Base-by-base conservation (phyloP, 2,797 vertebrate species). In the Hippopotamyrus pictus region DNA sequence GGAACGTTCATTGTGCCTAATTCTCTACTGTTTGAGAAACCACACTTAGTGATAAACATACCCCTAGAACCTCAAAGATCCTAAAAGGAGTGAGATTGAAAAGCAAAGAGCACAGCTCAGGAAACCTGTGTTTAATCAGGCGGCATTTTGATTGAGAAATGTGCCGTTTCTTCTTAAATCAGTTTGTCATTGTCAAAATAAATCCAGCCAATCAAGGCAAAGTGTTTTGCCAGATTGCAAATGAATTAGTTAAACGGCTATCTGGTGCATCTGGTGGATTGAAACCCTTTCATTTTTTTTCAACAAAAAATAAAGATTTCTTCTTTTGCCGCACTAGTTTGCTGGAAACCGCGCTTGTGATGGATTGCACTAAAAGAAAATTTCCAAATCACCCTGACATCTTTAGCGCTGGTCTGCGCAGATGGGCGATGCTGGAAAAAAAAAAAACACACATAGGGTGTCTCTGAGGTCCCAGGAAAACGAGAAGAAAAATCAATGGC, bases 141-240 rank as follows among this genome's bases (percentile, higher is more conserved):
- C 22, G 19, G 51, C 84, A 54, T 86, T 86, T 86, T 86, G 25
- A 57, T 53, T 57, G 48, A 54, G 33, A 86, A 86, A 57, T 86
- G 48, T 17, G 22, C 11, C 2, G 2, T 51, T 57, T 54, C 29
- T 86, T 2, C 37, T 83, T 53, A 54, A 86, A 86, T 53, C 84
- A 86, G 48, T 86, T 86, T 86, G 29, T 86, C 84, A 54, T 33
- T 54, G 84, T 29, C 50, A 50, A 83, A 22, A 50, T 83, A 50
- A 83, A 83, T 22, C 44, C 48, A 37, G 51, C 48, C 48, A 51
- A 85, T 85, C n/a, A 29, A 25, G 82, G 82, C 44, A 85, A 84
- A 86, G 22, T 33, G 22, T 86, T 86, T 57, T 86, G 48, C 51
- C 48, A 54, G 4, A 33, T 54, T 86, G 51, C 5, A 57, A 86